Evolutionary conservation across 2,113 vertebrate genomes (phyloP), one percentile per base, ranked within the genome.

Genomic region (Bagarius yarrelli): DNA sequence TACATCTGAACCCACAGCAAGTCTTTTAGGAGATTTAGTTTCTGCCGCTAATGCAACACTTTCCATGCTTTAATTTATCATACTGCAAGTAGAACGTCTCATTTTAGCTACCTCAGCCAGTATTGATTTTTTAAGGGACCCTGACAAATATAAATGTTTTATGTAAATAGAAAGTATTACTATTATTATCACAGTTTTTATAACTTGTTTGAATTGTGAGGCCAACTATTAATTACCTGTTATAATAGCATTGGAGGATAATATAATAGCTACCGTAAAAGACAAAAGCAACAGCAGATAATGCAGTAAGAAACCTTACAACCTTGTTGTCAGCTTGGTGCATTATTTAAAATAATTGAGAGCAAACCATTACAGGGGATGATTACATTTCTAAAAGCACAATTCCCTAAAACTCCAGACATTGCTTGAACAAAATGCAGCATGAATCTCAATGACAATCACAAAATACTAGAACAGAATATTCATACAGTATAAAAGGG

Each of bases 21-120:
- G 70, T 59, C 36, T 55, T 79, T 89, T 88, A 82, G 78, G 90
- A 90, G 90, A 91, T 78, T 89, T 64, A 76, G 23, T 74, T 83
- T 88, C 85, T 55, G 63, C 81, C 86, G 90, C 88, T 90, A 87
- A 89, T 87, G 87, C 89, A 89, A 89, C 88, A 91, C 88, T 84
- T 87, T 85, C 85, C 89, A 91, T 87, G 87, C 86, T 89, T 90
- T 85, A 91, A 91, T 92, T 90, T 86, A 91, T 91, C 91, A 91
- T 90, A 85, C 88, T 90, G 84, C 78, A 82, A 84, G 87, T 87
- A 87, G 87, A 88, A 79, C 89, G 90, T 89, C 88, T 23, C 75
- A 56, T 27, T 63, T 70, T 34, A 60, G 53, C 67, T 47, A 76
- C 74, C 13, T 71, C n/a, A 30, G 44, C n/a, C 44, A 70, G n/a